Evolutionary conservation across 2,888 invertebrate genomes (phyloP).

Genomic region (Theodoxus fluviatilis): DNA sequence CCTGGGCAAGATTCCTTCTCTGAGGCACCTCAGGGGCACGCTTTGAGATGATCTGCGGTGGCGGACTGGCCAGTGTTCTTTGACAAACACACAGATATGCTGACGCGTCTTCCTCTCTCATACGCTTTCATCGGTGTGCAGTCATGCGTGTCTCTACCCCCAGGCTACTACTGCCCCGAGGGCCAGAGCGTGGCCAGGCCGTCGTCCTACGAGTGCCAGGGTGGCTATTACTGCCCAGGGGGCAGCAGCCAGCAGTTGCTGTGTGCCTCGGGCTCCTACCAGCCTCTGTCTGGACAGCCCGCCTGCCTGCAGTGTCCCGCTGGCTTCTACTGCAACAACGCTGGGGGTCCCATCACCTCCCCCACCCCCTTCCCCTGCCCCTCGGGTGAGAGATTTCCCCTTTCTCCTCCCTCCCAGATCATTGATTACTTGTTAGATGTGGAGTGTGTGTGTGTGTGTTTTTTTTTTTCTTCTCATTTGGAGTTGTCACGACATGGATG

Average conservation of each 20-base stretch:
- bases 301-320: slow-evolving; percentile 57
- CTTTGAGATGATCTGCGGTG: no score
- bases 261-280: slow-evolving; percentile 58
- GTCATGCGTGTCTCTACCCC: slow-evolving; percentile 16
- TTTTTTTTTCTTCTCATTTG: no score
- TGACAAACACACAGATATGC: no score
- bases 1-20: no score
- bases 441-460: no score
- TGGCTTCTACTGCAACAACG: slow-evolving; percentile 61
- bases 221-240: slow-evolving; percentile 53
- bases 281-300: slow-evolving; percentile 50
- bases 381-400: slow-evolving; percentile 40
- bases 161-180: slow-evolving; percentile 59
- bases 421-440: no score
- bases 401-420: no score
- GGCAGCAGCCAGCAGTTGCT: slow-evolving; percentile 47
- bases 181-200: slow-evolving; percentile 51
- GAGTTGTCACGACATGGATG: no score
- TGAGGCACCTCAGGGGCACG: no score
- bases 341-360: slow-evolving; percentile 52
- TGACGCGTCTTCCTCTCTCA: no score
- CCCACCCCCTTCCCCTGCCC: slow-evolving; percentile 57
- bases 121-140: no score
- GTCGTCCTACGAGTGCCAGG: slow-evolving; percentile 50
- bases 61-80: no score